Evolutionary conservation across 1,140 invertebrate genomes (phyloP), one percentile per base, ranked within the genome.

Genomic region (Lithobius niger): DNA sequence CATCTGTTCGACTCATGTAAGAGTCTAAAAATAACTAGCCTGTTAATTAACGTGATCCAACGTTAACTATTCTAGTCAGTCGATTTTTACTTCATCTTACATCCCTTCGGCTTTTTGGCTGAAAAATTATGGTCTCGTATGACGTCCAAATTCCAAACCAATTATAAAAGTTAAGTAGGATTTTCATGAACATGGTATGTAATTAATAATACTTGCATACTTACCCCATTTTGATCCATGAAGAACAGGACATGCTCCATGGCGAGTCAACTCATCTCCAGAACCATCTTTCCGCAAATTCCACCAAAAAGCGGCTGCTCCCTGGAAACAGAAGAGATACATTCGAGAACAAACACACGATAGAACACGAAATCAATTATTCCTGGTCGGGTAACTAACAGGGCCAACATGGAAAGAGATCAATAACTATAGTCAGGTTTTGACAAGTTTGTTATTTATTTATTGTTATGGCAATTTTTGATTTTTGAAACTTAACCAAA

Each of bases 161-260:
- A 6, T 10, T 36, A n/a, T 10, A 36, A n/a, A 36, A 36, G 6
- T 36, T 10, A 6, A n/a, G n/a, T 10, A 36, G n/a, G 31, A 10
- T n/a, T 10, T 36, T 36, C 31, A 6, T 36, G n/a, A 6, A 36
- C 6, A 36, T 36, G n/a, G n/a, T n/a, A n/a, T 36, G 31, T 36
- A 45, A 45, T 18, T 45, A 6, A 19, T 10, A 13, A 45, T 4
- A 16, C 43, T 6, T 10, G 43, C 16, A 18, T 27, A 55, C 62
- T 63, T 67, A 89, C 87, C 89, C 94, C 94, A 98, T 77, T 99
- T 99, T 24, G 84, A 84, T 51, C 95, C 95, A 1, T 89, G 81
- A 13, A 99, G 77, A 40, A 99, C 95, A 19, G 96, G 96, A 74
- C 96, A 99, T 19, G 93, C 94, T 13, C 94, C 94, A 76, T 99